These are phyloP conservation scores for Cactoblastis cactorum DNA, from an alignment of 2,888 invertebrate species.

Conservation along the genomic window DNA sequence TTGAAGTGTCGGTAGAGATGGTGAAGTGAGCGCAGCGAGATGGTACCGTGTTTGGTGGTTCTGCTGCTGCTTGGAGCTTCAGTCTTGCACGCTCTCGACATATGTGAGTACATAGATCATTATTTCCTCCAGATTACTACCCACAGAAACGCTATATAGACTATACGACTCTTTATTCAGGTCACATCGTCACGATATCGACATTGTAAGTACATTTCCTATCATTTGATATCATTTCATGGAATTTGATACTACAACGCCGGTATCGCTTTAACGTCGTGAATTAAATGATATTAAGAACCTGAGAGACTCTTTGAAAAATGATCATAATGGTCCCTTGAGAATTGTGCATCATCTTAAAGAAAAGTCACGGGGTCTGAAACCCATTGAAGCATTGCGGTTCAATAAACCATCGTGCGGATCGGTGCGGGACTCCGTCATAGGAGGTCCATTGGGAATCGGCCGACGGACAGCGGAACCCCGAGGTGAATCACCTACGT, in stretches of 20 bases:
- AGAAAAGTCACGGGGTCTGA: constrained; percentile 3
- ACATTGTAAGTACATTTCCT: too few species aligned
- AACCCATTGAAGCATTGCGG: constrained; percentile 5
- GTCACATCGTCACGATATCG: too few species aligned
- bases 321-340: neutral
- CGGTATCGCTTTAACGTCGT: too few species aligned
- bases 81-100: constrained; percentile 53
- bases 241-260: too few species aligned
- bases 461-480: neutral
- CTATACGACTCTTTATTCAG: too few species aligned
- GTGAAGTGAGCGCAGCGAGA: constrained; percentile 60
- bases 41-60: constrained; percentile 55
- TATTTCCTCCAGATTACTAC: too few species aligned
- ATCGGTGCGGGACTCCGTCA: neutral
- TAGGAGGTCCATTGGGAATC: constrained; percentile 4
- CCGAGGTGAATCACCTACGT: constrained; percentile 4
- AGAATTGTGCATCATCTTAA: neutral
- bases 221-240: too few species aligned
- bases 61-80: constrained; percentile 50
- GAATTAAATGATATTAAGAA: too few species aligned
- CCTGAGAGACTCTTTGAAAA: neutral
- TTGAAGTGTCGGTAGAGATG: constrained; percentile 51
- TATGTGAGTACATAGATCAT: constrained; percentile 51
- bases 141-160: too few species aligned
- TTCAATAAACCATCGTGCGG: constrained; percentile 3